These are phyloP conservation scores for Meloe dianella DNA, from an alignment of 2,888 invertebrate genomes.

Conservation along the genomic window DNA sequence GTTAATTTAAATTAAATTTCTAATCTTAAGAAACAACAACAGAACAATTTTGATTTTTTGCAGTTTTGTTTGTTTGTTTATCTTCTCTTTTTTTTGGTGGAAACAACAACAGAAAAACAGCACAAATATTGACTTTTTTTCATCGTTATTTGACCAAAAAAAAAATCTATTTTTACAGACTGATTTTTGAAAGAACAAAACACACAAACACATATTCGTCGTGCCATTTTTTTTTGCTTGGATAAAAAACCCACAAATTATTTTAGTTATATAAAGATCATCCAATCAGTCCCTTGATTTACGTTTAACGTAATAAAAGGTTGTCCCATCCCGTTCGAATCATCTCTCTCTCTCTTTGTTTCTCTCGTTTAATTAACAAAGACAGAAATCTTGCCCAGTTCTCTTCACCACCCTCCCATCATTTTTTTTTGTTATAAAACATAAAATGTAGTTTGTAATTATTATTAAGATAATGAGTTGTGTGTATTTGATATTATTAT, in stretches of 20 bases:
- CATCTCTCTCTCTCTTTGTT: not conserved
- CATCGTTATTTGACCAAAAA: slow-evolving; percentile 11
- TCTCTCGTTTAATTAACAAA: not conserved
- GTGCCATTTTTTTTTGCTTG: slow-evolving; percentile 30
- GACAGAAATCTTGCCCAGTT: not conserved
- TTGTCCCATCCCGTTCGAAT: slow-evolving; percentile 15
- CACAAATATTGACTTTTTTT: slow-evolving; percentile 20
- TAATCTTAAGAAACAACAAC: not conserved
- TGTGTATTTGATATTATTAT: slow-evolving; percentile 28
- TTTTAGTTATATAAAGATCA: not conserved
- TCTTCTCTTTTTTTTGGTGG: not conserved
- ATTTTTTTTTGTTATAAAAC: not conserved
- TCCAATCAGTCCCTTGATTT: slow-evolving; percentile 4
- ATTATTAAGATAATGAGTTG: slow-evolving; percentile 13
- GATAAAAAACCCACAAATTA: too few relatives aligned
- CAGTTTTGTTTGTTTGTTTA: not conserved
- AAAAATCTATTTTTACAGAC: slow-evolving; percentile 6
- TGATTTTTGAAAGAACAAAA: slow-evolving; percentile 13
- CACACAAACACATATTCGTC: slow-evolving; percentile 10
- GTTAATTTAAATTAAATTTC: not conserved
- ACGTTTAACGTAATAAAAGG: slow-evolving; percentile 14
- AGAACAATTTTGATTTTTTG: not conserved
- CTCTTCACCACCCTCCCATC: too few relatives aligned
- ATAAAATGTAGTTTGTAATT: not conserved
- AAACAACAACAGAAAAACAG: slow-evolving; percentile 14